Conservation (phyloP, 2,113 vertebrate genomes). For the Oryzias melastigma region DNA sequence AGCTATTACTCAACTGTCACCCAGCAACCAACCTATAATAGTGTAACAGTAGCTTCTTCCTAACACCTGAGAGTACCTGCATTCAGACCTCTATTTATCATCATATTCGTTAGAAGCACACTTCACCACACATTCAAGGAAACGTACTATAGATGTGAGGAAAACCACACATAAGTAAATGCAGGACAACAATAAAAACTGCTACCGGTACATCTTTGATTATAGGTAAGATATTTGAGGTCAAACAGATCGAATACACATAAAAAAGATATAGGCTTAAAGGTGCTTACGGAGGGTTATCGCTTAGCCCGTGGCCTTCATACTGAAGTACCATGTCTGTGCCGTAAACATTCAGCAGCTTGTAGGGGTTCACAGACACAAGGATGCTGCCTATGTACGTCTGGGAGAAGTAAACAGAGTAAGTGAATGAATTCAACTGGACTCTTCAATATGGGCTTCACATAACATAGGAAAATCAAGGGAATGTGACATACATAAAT, state of each 20-base stretch:
- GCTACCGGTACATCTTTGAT: too few relatives aligned
- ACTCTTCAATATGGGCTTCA: not conserved
- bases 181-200: not conserved
- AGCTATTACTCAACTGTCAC: conserved; percentile 61
- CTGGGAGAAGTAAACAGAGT: conserved; percentile 49
- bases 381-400: conserved; percentile 97
- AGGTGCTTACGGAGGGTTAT: conserved; percentile 93
- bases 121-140: conserved; percentile 28
- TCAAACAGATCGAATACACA: not conserved
- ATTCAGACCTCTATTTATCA: conserved; percentile 48
- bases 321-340: conserved; percentile 90
- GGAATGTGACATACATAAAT: conserved; percentile 83
- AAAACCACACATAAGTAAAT: conserved; percentile 3
- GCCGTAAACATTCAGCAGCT: conserved; percentile 89
- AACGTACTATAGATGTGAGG: conserved; percentile 15
- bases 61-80: conserved; percentile 55
- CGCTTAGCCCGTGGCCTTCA: conserved; percentile 83
- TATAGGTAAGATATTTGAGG: not conserved
- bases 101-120: conserved; percentile 6
- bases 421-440: not conserved
- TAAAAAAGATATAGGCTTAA: conserved; percentile 6
- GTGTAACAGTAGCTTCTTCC: conserved; percentile 42
- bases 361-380: conserved; percentile 91
- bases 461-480: conserved; percentile 41
- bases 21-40: conserved; percentile 52